Evolutionary conservation across 1,140 invertebrate genomes (phyloP).

Genomic region (Brachystomella parvula): DNA sequence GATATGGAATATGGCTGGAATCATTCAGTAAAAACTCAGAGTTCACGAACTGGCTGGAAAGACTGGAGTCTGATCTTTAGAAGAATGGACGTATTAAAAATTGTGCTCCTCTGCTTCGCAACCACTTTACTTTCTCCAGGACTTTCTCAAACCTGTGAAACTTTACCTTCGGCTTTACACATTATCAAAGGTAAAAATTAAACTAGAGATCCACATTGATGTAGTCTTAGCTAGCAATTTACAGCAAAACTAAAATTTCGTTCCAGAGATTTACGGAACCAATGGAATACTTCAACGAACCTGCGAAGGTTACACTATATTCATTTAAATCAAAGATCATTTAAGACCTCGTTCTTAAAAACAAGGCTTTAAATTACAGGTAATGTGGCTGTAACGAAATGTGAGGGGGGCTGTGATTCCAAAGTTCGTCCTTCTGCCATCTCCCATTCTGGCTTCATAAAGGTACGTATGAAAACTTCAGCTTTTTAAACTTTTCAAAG

Average conservation of each 20-base stretch:
- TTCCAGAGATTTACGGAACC: slow-evolving; percentile 75
- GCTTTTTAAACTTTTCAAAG: neutral
- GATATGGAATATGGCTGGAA: no score
- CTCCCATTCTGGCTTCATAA: slow-evolving; percentile 76
- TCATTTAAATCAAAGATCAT: slow-evolving; percentile 39
- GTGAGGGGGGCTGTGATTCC: slow-evolving; percentile 72
- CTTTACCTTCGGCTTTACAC: slow-evolving; percentile 67
- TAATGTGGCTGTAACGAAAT: slow-evolving; percentile 42
- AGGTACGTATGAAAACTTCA: slow-evolving; percentile 51
- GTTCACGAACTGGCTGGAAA: no score
- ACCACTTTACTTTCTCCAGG: neutral
- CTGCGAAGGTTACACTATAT: slow-evolving; percentile 74
- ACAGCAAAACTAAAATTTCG: slow-evolving; percentile 7
- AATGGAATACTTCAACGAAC: slow-evolving; percentile 66
- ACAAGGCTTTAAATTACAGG: neutral
- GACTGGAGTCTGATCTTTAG: neutral
- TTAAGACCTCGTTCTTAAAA: neutral
- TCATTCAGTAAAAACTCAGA: no score
- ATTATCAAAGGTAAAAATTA: slow-evolving; percentile 60
- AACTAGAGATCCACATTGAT: neutral
- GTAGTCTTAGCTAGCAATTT: neutral
- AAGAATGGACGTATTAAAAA: neutral
- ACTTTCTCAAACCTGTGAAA: slow-evolving; percentile 58
- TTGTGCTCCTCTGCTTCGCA: neutral
- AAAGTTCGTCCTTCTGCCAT: slow-evolving; percentile 82